Base-by-base conservation (phyloP, 2,797 vertebrate genomes). In the Rhinophrynus dorsalis region DNA sequence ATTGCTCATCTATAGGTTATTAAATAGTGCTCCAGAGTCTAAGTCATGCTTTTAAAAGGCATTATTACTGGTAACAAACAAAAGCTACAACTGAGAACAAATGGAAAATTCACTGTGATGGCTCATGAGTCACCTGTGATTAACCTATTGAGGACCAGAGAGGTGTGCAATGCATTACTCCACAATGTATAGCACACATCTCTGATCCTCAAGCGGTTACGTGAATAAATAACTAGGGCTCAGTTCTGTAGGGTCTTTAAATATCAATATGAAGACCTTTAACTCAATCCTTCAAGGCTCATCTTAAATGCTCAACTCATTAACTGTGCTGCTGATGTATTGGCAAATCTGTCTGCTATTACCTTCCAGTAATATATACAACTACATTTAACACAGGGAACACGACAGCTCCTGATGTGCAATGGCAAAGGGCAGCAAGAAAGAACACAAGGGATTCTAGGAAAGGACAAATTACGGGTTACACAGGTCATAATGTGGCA, bases 211-310 rank as follows among this genome's bases (percentile, higher is more conserved):
- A n/a, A n/a, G n/a, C n/a, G n/a, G n/a, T n/a, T n/a, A n/a, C n/a
- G 26, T 18, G 60, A 65, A 72, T 65, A 72, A 58, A 72, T 64
- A 65, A 72, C 68, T 51, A 51, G 61, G 60, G 17, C 26, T 58
- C 44, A 58, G 23, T 48, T 24, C 68, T 65, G 55, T 44, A 73
- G 55, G 62, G 55, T 20, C 55, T 66, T 52, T 52, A 72, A 60
- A 66, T 66, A 66, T 73, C 69, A 73, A 73, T 66, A 66, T 51
- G 62, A 52, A 66, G 69, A 72, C 69, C 69, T 66, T 73, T 73
- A 59, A 66, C 48, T 66, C 45, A 73, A 66, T 73, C 54, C 69
- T 66, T 60, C 26, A 59, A 66, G 54, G 69, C 37, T 66, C 50
- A 73, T 52, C 54, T 73, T 73, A 73, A 73, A 73, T 66, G 44